Percentiles rank a stretch among this genome's conserved stretches.
phyloP scores from a whole-genome alignment of 2,888 invertebrate genomes.

The Thyatira batis region DNA sequence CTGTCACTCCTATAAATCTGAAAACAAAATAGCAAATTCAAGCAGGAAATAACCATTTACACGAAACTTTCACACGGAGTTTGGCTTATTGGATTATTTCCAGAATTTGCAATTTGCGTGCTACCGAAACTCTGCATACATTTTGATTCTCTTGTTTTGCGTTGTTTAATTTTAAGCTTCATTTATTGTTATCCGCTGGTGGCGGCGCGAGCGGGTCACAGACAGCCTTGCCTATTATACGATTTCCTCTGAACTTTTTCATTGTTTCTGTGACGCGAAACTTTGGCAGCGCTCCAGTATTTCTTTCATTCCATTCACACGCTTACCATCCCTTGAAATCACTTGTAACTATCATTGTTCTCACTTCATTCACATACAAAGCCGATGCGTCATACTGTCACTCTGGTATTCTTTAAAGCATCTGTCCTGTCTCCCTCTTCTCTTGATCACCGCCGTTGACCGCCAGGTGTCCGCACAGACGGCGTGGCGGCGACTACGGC shows the following conservation, averaged over 20 bases:
- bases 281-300: conserved; percentile 33
- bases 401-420: conserved; percentile 33
- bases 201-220: neutral
- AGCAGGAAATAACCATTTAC: neutral
- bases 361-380: neutral
- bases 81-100: neutral
- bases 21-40: neutral
- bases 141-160: neutral
- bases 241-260: conserved; percentile 2
- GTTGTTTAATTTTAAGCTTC: neutral
- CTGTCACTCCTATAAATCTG: neutral
- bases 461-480: conserved; percentile 84
- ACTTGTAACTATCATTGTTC: neutral
- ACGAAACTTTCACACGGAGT: neutral
- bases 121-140: neutral
- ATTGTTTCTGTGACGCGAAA: conserved; percentile 11
- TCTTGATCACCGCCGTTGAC: conserved; percentile 76
- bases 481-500: conserved; percentile 64
- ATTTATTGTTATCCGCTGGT: neutral
- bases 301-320: conserved; percentile 33
- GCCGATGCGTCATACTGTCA: neutral
- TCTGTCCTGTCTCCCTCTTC: conserved; percentile 74
- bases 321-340: neutral
- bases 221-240: neutral
- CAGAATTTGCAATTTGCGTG: neutral